A percentile compares a stretch with the other conserved stretches of the same genome.
Evolutionary conservation across 2,113 vertebrate genomes (phyloP).

Genomic region (Scortum barcoo): DNA sequence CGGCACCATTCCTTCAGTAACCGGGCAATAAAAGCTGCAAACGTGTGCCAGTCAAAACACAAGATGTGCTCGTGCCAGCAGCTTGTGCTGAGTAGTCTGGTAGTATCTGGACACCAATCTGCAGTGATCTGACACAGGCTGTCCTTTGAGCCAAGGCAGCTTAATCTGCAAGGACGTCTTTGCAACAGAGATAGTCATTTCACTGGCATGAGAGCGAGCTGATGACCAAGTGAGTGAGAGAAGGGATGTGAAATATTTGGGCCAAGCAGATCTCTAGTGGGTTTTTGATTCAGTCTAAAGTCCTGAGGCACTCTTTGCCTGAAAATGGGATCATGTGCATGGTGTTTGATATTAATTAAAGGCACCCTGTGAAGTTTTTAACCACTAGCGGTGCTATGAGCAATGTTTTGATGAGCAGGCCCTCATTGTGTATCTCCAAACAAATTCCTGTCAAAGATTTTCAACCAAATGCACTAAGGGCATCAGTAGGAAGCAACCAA

Average conservation of each 20-base stretch:
- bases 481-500: background rate
- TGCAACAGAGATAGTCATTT: slow-evolving; percentile 26
- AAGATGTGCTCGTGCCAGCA: slow-evolving; percentile 7
- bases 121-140: slow-evolving; percentile 40
- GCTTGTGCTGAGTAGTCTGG: slow-evolving; percentile 20
- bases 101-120: slow-evolving; percentile 25
- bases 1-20: slow-evolving; percentile 27
- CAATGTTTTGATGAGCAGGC: background rate
- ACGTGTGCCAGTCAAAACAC: slow-evolving; percentile 33
- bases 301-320: background rate
- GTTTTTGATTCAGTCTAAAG: background rate
- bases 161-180: slow-evolving; percentile 35
- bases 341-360: background rate
- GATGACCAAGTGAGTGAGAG: slow-evolving; percentile 17
- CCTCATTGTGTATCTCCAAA: background rate
- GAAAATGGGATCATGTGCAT: background rate
- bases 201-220: slow-evolving; percentile 4
- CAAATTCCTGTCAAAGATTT: background rate
- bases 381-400: background rate
- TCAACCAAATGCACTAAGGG: background rate
- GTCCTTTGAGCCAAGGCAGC: slow-evolving; percentile 13
- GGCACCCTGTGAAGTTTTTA: background rate
- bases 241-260: slow-evolving; percentile 4
- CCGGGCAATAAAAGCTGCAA: slow-evolving; percentile 14
- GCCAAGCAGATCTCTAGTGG: background rate